A percentile compares a stretch with the other conserved stretches of the same genome.
Evolutionary conservation across 2,797 vertebrate species (phyloP).

Genomic region (Oryzias sinensis): DNA sequence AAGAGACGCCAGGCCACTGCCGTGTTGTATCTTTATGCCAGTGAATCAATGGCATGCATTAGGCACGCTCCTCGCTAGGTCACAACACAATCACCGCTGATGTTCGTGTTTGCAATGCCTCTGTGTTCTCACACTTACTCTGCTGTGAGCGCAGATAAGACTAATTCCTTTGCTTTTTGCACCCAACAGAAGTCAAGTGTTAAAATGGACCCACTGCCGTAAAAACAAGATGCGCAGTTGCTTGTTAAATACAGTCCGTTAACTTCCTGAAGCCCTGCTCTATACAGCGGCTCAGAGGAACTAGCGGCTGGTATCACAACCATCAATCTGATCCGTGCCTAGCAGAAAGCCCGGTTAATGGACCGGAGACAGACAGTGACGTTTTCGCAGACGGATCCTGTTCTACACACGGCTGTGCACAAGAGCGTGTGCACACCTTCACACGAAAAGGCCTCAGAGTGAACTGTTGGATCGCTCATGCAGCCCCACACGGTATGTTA

Average conservation of each 20-base stretch:
- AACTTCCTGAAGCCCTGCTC: slow-evolving; percentile 34
- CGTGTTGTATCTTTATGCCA: too few relatives aligned
- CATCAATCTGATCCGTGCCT: slow-evolving; percentile 70
- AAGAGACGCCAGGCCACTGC: too few relatives aligned
- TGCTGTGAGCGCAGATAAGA: slow-evolving; percentile 15
- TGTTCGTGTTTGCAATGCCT: slow-evolving; percentile 23
- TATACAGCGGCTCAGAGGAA: slow-evolving; percentile 35
- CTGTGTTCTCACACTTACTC: slow-evolving; percentile 15
- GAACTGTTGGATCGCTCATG: slow-evolving; percentile 59
- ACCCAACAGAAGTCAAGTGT: slow-evolving; percentile 35
- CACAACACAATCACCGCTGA: slow-evolving; percentile 7
- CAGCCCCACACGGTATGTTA: slow-evolving; percentile 46
- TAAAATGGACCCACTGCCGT: slow-evolving; percentile 38
- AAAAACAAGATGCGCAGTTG: slow-evolving; percentile 37
- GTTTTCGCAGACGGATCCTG: slow-evolving; percentile 53
- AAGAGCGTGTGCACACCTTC: slow-evolving; percentile 19
- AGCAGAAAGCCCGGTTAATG: slow-evolving; percentile 71
- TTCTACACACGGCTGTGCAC: slow-evolving; percentile 51
- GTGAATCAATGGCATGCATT: neutral
- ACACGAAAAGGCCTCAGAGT: slow-evolving; percentile 43
- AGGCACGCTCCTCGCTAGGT: slow-evolving; percentile 16
- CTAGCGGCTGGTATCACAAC: slow-evolving; percentile 57
- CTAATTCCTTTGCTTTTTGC: slow-evolving; percentile 34
- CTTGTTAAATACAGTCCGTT: slow-evolving; percentile 54
- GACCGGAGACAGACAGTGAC: slow-evolving; percentile 71